Evolutionary conservation across 2,797 vertebrate genomes (phyloP), one percentile per base, ranked within the genome.

Genomic region (Australoheros facetus): DNA sequence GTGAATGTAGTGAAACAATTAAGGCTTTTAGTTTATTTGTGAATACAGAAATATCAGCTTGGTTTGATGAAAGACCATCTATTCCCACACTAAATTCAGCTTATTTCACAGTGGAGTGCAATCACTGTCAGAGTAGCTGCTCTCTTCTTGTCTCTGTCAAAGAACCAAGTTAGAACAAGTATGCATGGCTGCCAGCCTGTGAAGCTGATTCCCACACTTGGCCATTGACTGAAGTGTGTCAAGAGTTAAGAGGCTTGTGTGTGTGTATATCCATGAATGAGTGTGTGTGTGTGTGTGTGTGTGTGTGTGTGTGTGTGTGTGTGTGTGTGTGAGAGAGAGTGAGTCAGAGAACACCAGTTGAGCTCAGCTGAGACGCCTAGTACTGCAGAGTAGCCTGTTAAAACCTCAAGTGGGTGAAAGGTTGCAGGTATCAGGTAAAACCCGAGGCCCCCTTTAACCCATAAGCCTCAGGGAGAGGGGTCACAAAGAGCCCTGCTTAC

Each of bases 321-420:
- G 26, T 62, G 75, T 73, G 60, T 79, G 85, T 77, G 71, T 60
- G 78, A n/a, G n/a, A n/a, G n/a, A n/a, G 23, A 60, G 80, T 3
- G 26, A 17, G 16, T 11, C 28, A 45, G 58, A n/a, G 45, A 17
- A 59, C 84, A 74, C 45, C 21, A 53, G 59, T 58, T 75, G 74
- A 84, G 73, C 71, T 66, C 37, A 53, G 79, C 82, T 90, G 77
- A 91, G 90, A 83, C 10, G 78, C 82, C 79, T 10, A 51, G 74
- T 53, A 80, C 78, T 74, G 77, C 79, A 83, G 64, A 90, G 77
- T 56, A 51, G 77, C 57, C 81, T 14, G 59, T 56, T 87, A 78
- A 89, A 88, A 58, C 78, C 81, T 34, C 55, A 11, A 93, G 81
- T 94, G 69, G 94, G 94, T 83, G 88, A 95, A 94, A 95, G 94